Base-by-base conservation (phyloP, 1,140 invertebrate genomes). In the Atopsyche davidsoni region DNA sequence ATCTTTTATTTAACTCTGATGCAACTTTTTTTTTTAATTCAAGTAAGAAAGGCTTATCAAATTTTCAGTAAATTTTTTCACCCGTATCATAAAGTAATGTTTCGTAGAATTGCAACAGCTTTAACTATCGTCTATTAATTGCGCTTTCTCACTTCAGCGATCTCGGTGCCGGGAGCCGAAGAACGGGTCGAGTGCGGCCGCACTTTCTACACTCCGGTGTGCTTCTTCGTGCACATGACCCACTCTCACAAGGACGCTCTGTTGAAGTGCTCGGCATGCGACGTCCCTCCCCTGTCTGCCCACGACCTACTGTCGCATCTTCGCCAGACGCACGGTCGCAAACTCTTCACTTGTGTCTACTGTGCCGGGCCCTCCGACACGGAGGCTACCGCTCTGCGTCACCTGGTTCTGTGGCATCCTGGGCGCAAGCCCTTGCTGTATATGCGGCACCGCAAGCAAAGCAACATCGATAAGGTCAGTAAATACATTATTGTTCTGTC, bases 341-440 rank as follows among this genome's bases (percentile, higher is more conserved):
- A 54, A 28, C 45, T 69, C 19, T 71, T 70, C 40, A 69, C 73
- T 35, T 75, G 72, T 44, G 58, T 63, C 2, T 68, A 63, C 60
- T 75, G 72, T 45, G 60, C 65, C 0, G 58, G 52, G 43, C 65
- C 66, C 0, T 64, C 66, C 1, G 65, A 69, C 23, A 61, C 51
- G 21, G 76, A 77, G 32, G 63, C 72, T 3, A 74, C 77, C 1
- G 71, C 83, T 34, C 70, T 82, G 35, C 68, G 72, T 3, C 82
- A 85, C 59, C 64, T 80, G 0, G 62, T 71, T 0, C 68, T 75
- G 4, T 73, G 73, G 16, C 82, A 85, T 56, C 69, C 75, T 0
- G 66, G 75, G 1, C 75, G 76, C 25, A 68, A 70, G 16, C 78
- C 73, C 0, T 63, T 66, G 24, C 63, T 68, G 0, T 71, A 69